Percentiles rank a stretch among this genome's conserved stretches.
Conservation (phyloP, 1,140 invertebrate genomes). For the Epicauta chinensis region DNA sequence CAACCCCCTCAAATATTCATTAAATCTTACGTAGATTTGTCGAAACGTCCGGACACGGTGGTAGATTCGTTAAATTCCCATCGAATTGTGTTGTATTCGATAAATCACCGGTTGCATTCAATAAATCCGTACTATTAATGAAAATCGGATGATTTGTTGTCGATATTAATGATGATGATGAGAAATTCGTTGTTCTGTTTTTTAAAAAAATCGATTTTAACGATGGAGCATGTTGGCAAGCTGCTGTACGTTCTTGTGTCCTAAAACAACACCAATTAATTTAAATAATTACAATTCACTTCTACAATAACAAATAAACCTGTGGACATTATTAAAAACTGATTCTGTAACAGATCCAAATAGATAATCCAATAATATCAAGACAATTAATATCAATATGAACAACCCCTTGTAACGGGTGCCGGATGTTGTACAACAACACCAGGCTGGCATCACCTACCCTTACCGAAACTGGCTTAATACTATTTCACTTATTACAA, state of each 20-base stretch:
- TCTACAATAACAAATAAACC: slow-evolving; percentile 19
- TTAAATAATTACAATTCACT: too few species aligned
- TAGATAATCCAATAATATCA: slow-evolving; percentile 32
- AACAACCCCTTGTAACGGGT: slow-evolving; percentile 40
- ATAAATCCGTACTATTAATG: too few species aligned
- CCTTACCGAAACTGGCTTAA: slow-evolving; percentile 20
- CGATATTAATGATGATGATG: slow-evolving; percentile 1
- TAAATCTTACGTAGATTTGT: slow-evolving; percentile 27
- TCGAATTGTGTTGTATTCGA: background rate
- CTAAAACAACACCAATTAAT: too few species aligned
- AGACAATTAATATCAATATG: slow-evolving; percentile 35
- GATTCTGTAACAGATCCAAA: slow-evolving; percentile 34
- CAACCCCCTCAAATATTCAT: background rate
- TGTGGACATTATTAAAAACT: slow-evolving; percentile 28
- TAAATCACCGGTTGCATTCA: too few species aligned
- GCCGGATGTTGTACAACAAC: slow-evolving; percentile 14
- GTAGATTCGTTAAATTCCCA: slow-evolving; percentile 21
- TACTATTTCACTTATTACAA: too few species aligned
- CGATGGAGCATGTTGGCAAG: slow-evolving; percentile 5
- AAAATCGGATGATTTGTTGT: too few species aligned
- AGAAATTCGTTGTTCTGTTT: background rate
- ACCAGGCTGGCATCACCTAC: slow-evolving; percentile 31
- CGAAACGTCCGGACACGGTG: slow-evolving; percentile 27
- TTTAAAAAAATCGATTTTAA: background rate
- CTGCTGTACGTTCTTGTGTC: background rate